Conservation (phyloP, 2,113 vertebrate species). For the Mustelus asterias region DNA sequence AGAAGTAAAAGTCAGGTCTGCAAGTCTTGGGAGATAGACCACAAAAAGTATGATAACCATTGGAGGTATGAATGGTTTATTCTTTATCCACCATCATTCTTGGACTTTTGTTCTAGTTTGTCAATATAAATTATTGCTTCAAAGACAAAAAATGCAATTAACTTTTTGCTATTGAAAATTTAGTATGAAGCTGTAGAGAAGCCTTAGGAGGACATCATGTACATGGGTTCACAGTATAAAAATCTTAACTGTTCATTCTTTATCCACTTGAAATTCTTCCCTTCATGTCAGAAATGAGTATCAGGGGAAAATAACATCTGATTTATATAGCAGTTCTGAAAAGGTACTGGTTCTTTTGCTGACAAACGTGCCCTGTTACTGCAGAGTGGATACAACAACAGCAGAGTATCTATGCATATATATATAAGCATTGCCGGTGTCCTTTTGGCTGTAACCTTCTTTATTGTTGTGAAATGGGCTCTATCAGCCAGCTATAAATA, state of each 20-base stretch:
- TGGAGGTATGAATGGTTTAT: not conserved
- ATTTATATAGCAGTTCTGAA: not conserved
- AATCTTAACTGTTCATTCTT: not conserved
- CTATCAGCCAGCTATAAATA: slow-evolving; percentile 43
- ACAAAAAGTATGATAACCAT: not conserved
- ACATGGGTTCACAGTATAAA: not conserved
- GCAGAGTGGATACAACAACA: not conserved
- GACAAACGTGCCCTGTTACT: not conserved
- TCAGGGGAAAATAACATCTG: not conserved
- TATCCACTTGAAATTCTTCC: not conserved
- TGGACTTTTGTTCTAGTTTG: not conserved
- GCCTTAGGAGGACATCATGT: not conserved
- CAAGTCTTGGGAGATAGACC: not conserved
- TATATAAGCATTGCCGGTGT: not conserved
- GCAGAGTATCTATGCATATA: not conserved
- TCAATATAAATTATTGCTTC: not conserved
- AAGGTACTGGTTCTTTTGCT: not conserved
- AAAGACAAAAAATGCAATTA: not conserved
- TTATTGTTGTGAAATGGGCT: not conserved
- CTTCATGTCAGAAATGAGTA: not conserved
- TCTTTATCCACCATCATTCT: not conserved
- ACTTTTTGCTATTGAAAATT: not conserved
- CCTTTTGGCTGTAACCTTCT: not conserved
- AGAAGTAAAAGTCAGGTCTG: not conserved
- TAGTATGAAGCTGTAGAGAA: not conserved